Percentiles rank a stretch among this genome's conserved stretches.
phyloP scores from a whole-genome alignment of 2,113 vertebrate genomes.

The Lepisosteus oculatus region DNA sequence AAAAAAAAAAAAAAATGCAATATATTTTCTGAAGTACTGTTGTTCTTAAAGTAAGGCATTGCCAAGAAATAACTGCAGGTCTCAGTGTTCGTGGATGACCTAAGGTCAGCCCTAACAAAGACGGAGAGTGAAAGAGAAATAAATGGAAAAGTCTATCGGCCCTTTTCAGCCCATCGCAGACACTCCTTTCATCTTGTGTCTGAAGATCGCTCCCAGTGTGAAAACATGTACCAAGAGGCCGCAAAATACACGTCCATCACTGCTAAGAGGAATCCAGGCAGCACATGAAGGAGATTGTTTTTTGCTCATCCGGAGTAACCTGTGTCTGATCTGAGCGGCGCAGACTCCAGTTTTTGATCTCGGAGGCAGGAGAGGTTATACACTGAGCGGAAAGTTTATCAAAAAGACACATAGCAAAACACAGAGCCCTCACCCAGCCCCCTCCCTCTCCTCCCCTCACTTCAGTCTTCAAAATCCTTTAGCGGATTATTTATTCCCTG shows the following conservation, averaged over 20 bases:
- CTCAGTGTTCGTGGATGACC: too few species aligned
- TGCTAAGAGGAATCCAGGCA: background rate
- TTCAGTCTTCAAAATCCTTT: constrained; percentile 24
- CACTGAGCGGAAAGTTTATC: background rate
- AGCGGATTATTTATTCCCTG: constrained; percentile 17
- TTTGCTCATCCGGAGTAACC: background rate
- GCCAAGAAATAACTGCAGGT: too few species aligned
- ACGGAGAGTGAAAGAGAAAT: too few species aligned
- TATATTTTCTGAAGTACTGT: too few species aligned
- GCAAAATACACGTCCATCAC: background rate
- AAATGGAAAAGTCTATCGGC: too few species aligned
- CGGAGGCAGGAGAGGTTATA: background rate
- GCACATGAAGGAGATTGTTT: background rate
- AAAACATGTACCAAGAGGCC: background rate
- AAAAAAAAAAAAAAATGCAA: too few species aligned
- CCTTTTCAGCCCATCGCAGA: background rate
- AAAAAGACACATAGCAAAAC: background rate
- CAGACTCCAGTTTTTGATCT: background rate
- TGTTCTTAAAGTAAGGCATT: too few species aligned
- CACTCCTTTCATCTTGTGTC: background rate
- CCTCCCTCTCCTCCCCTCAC: constrained; percentile 8
- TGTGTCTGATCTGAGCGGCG: background rate
- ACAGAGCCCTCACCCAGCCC: constrained; percentile 1
- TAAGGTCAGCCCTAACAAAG: too few species aligned
- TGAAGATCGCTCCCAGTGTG: background rate